Evolutionary conservation across 1,140 invertebrate genomes (phyloP).

Genomic region (Pogonognathellus flavescens): DNA sequence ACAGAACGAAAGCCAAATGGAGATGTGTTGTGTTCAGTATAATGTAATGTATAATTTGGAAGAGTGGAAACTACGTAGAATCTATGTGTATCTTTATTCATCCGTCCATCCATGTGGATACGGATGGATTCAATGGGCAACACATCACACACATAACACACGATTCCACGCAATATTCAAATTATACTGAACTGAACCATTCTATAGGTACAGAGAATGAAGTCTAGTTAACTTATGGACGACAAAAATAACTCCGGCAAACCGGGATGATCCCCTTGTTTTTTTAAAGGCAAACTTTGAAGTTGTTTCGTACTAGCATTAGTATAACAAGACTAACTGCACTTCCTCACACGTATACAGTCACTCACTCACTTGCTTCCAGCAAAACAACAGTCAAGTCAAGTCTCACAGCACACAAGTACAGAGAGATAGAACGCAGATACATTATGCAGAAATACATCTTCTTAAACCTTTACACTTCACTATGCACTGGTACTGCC

Average conservation of each 20-base stretch:
- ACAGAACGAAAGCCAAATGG: slow-evolving; percentile 22
- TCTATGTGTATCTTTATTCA: slow-evolving; percentile 12
- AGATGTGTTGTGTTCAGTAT: neutral
- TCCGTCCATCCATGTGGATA: slow-evolving; percentile 38
- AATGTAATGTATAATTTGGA: neutral
- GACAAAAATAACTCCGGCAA: slow-evolving; percentile 62
- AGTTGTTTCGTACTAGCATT: slow-evolving; percentile 8
- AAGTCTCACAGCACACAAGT: neutral
- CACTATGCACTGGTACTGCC: neutral
- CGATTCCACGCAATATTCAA: slow-evolving; percentile 13
- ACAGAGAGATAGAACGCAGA: neutral
- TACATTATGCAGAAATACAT: neutral
- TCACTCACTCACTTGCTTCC: too few relatives aligned
- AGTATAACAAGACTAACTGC: neutral
- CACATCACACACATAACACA: slow-evolving; percentile 18
- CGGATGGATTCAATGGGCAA: slow-evolving; percentile 39
- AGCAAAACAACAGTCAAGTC: neutral
- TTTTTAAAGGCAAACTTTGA: slow-evolving; percentile 57
- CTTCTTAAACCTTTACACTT: neutral
- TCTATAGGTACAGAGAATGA: neutral
- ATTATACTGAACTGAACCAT: slow-evolving; percentile 31
- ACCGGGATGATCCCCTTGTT: slow-evolving; percentile 58
- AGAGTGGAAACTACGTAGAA: slow-evolving; percentile 8
- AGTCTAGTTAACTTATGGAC: slow-evolving; percentile 39
- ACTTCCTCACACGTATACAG: slow-evolving; percentile 13